Evolutionary conservation across 1,140 invertebrate species (phyloP), one percentile per base, ranked within the genome.

Genomic region (Lasaia peninsularis): DNA sequence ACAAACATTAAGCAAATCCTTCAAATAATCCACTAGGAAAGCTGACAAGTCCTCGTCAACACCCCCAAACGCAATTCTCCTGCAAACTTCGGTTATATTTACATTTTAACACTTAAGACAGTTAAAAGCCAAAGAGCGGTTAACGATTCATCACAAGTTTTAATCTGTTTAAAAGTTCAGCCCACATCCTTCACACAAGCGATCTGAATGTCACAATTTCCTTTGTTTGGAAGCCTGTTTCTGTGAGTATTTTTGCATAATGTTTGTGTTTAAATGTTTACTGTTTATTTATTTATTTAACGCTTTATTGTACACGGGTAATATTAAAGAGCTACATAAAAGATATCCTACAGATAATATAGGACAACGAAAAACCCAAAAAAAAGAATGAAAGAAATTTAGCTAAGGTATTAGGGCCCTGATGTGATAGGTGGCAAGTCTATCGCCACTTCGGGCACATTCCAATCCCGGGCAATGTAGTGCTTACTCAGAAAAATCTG

Each of bases 91-190:
- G 70, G 16, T 48, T 48, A 48, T 84, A 81, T 84, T 80, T 81
- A 84, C 78, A 81, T 81, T 80, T 84, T 81, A 73, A 76, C 77
- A 84, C 81, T 80, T 77, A 75, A 80, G 81, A 79, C 73, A 78
- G 67, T 69, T 69, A 71, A 68, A 74, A 75, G 71, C 75, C 71
- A 33, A 50, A 49, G 51, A 14, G 75, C 66, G 78, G 76, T 80
- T 84, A 81, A 74, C 77, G 75, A 81, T 84, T 84, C 51, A 60
- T 60, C 58, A 53, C 28, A 49, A 54, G 58, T 54, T 54, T 56
- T 60, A 60, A 60, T 60, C 58, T 54, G 58, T 52, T 58, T 48
- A 20, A 52, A 60, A 49, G 52, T 60, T 54, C 32, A 18, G 35
- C 58, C 51, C 34, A 60, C 40, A 20, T 44, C 40, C 20, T 44